Conservation (phyloP, 2,113 vertebrate genomes). For the Bucco capensis region DNA sequence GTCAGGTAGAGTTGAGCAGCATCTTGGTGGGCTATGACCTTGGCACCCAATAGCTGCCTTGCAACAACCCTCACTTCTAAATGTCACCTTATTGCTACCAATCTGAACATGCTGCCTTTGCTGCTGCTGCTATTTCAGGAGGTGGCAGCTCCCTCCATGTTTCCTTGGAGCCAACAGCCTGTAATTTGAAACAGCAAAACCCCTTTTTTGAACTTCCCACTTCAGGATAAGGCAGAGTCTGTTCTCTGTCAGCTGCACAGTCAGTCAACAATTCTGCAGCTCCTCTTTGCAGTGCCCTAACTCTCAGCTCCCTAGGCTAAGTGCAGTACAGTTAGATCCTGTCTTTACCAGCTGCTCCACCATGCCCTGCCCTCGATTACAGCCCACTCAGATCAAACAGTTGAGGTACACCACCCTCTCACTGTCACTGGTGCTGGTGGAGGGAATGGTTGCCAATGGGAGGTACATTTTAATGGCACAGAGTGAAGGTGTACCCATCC, state of each 20-base stretch:
- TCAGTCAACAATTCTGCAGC: constrained; percentile 32
- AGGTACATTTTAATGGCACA: neutral
- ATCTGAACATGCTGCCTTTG: neutral
- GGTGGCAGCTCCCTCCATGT: neutral
- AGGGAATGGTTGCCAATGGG: neutral
- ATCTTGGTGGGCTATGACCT: neutral
- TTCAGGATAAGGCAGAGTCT: constrained; percentile 52
- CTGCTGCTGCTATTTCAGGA: constrained; percentile 52
- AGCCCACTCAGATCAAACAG: rapidly evolving
- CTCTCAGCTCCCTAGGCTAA: constrained; percentile 26
- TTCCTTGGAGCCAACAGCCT: constrained; percentile 20
- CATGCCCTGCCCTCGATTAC: neutral
- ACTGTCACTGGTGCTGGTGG: neutral
- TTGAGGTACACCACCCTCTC: neutral
- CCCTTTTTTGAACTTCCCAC: constrained; percentile 42
- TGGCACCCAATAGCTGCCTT: neutral
- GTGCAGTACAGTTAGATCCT: constrained; percentile 16
- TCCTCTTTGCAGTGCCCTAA: neutral
- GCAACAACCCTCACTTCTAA: neutral
- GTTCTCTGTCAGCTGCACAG: constrained; percentile 50
- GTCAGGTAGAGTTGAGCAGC: neutral
- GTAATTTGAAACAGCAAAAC: constrained; percentile 55
- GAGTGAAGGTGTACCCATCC: neutral
- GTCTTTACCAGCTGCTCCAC: neutral
- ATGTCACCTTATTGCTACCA: neutral